Conservation (phyloP, 2,888 invertebrate species). For the Ariolimax columbianus region DNA sequence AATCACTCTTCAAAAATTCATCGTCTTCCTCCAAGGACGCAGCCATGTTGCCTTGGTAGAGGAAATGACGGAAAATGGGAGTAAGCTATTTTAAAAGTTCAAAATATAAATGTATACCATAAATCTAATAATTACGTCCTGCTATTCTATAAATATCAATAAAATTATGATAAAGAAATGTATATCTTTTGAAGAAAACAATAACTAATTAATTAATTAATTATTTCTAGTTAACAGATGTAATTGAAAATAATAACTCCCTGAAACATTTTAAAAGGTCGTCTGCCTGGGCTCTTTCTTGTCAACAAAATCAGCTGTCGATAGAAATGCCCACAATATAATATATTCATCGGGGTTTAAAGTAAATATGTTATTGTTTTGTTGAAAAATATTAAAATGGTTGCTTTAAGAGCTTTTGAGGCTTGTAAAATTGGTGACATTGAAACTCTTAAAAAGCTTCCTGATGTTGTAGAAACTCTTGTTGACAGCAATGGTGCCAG, state of each 20-base stretch:
- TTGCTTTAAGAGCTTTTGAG: conserved; percentile 52
- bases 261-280: conserved; percentile 14
- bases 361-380: not conserved
- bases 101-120: not conserved
- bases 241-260: not conserved
- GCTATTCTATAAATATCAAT: not conserved
- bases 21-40: conserved; percentile 68
- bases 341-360: not conserved
- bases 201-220: not conserved
- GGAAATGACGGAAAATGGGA: conserved; percentile 50
- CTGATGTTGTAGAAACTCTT: conserved; percentile 53
- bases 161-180: not conserved
- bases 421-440: conserved; percentile 64
- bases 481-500: conserved; percentile 75
- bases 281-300: not conserved
- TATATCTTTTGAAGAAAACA: not conserved
- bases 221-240: not conserved
- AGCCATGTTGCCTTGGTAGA: conserved; percentile 61
- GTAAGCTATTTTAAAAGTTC: not conserved
- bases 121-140: not conserved
- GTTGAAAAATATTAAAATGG: conserved; percentile 55
- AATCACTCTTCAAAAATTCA: conserved; percentile 65
- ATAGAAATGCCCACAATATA: not conserved
- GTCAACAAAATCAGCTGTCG: conserved; percentile 21
- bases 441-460: conserved; percentile 49